These are phyloP conservation scores for Ectemnius cavifrons DNA, from an alignment of 2,888 invertebrate genomes.

Conservation along the genomic window DNA sequence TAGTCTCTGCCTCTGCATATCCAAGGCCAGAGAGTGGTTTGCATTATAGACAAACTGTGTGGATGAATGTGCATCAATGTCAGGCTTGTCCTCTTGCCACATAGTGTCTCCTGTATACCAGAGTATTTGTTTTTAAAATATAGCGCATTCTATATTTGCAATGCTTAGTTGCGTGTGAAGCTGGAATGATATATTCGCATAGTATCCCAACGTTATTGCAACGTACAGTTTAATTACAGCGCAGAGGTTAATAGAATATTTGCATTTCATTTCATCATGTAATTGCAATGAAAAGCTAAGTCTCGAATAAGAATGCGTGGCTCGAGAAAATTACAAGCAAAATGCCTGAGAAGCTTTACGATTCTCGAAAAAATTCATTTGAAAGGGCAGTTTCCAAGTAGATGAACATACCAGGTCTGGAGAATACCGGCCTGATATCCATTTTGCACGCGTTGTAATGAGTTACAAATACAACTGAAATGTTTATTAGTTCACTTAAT, in stretches of 20 bases:
- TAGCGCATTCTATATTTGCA: background rate
- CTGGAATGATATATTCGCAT: too few relatives aligned
- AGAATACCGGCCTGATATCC: constrained; percentile 53
- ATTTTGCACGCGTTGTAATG: constrained; percentile 33
- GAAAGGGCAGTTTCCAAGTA: background rate
- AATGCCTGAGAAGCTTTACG: background rate
- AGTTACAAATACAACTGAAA: too few relatives aligned
- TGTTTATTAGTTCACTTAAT: constrained; percentile 15
- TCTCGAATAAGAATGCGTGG: background rate
- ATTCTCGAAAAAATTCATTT: background rate
- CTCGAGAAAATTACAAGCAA: background rate
- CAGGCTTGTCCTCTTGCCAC: constrained; percentile 78
- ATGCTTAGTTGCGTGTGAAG: background rate
- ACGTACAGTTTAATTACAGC: background rate
- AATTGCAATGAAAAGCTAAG: too few relatives aligned
- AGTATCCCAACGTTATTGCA: too few relatives aligned
- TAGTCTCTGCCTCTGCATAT: constrained; percentile 90
- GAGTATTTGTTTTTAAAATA: background rate
- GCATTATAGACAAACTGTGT: constrained; percentile 91
- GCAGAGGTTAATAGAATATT: too few relatives aligned
- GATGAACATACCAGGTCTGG: constrained; percentile 54
- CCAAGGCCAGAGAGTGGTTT: constrained; percentile 89
- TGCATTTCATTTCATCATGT: too few relatives aligned
- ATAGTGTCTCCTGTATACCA: constrained; percentile 66
- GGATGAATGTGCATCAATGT: constrained; percentile 80